Conservation (phyloP, 1,140 invertebrate genomes). For the Nephila pilipes region DNA sequence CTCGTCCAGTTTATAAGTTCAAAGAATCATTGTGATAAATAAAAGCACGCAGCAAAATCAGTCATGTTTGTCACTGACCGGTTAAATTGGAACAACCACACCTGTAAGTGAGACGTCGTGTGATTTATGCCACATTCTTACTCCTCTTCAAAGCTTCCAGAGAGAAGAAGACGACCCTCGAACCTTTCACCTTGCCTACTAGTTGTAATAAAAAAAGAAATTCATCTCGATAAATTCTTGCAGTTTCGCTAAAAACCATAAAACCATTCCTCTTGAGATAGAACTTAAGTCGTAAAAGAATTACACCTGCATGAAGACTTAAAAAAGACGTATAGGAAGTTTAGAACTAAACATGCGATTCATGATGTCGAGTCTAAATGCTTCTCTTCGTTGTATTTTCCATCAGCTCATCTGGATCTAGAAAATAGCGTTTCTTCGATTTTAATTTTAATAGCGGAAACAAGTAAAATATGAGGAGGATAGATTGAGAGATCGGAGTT, state of each 20-base stretch:
- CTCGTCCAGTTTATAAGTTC: slow-evolving; percentile 39
- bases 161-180: slow-evolving; percentile 27
- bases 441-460: too few species aligned
- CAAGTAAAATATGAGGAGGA: too few species aligned
- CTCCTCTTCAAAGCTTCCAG: slow-evolving; percentile 36
- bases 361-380: slow-evolving; percentile 47
- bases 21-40: slow-evolving; percentile 48
- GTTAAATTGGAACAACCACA: slow-evolving; percentile 66
- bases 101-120: slow-evolving; percentile 33
- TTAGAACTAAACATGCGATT: slow-evolving; percentile 48
- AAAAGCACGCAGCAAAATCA: slow-evolving; percentile 42
- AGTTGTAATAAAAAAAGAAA: slow-evolving; percentile 54
- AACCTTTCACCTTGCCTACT: slow-evolving; percentile 51
- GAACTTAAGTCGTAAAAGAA: slow-evolving; percentile 55
- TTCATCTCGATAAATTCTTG: slow-evolving; percentile 63
- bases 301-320: slow-evolving; percentile 48
- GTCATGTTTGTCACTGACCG: slow-evolving; percentile 47
- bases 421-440: too few species aligned
- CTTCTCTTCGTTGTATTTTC: too few species aligned
- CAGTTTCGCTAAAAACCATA: slow-evolving; percentile 68
- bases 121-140: slow-evolving; percentile 58
- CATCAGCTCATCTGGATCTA: too few species aligned
- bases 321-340: slow-evolving; percentile 53
- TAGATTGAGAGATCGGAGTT: too few species aligned
- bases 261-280: slow-evolving; percentile 53